Evolutionary conservation across 1,140 invertebrate genomes (phyloP), one percentile per base, ranked within the genome.

Genomic region (Panonychus citri): DNA sequence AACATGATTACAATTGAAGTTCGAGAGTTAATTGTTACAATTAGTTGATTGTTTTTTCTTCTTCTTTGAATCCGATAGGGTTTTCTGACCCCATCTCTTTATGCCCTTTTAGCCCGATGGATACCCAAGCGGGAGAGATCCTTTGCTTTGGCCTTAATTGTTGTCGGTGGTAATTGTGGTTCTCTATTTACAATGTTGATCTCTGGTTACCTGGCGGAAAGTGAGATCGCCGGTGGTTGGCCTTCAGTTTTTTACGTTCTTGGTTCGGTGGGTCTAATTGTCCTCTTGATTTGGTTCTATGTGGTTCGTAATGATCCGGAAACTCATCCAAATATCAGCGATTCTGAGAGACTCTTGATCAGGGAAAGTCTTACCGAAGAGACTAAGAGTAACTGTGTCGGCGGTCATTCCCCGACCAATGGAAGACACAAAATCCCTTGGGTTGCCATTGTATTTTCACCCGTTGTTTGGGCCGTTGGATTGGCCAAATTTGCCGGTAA

Each of bases 401-500:
- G n/a, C n/a, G 39, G 39, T n/a, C 19, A 13, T 7, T 40, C 39
- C 7, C 2, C 58, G 3, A 49, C 24, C n/a, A 54, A 24, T 43
- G 28, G 60, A 26, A 24, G 1, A 53, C 34, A 55, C 34, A 50
- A 61, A 58, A 55, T 66, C 63, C 87, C 89, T 0, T 94, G 88
- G 89, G 70, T 69, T 40, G 63, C 72, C 17, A 76, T 96, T 58
- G 68, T 94, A 4, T 78, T 76, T 0, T 90, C 87, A 0, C 64
- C 73, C 1, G 82, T 87, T 0, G 85, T 96, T 3, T 93, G 87
- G 86, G 86, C 89, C 3, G 87, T 94, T 65, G 77, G 93, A 51
- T 69, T 89, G 24, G 85, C 84, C 0, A 88, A 95, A 67, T 84
- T 80, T 39, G 79, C 82, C 57, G 86, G 84, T 56, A 87, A 93